Evolutionary conservation across 1,140 invertebrate genomes (phyloP), one percentile per base, ranked within the genome.

Genomic region (Euwallacea similis): DNA sequence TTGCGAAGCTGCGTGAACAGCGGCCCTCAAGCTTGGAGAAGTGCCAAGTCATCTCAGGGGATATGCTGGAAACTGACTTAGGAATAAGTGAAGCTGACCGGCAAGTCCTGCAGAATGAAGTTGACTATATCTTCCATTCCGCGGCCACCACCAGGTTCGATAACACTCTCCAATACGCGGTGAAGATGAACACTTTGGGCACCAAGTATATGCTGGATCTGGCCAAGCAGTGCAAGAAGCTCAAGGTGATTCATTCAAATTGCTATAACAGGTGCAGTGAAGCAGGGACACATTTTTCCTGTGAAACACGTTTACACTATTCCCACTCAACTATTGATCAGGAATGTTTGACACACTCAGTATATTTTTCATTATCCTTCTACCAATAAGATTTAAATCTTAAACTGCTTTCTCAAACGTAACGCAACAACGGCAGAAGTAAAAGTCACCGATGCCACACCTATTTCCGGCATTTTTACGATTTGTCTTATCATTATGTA

Each of bases 131-230:
- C 0, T 94, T 95, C 78, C 96, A 98, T 78, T 93, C 88, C 42
- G 97, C 96, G 0, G 97, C 97, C 0, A 97, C 96, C 53, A 92
- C 93, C 67, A 87, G 88, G 79, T 93, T 94, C 72, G 91, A 93
- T 70, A 91, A 92, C 74, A 82, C 87, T 6, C 77, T 94, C 2
- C 91, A 90, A 67, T 88, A 85, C 71, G 90, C 92, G 0, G 89
- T 93, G 1, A 79, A 91, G 0, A 81, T 93, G 73, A 94, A 93
- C 76, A 89, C 91, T 0, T 85, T 89, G 66, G 92, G 91, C 9
- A 93, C 91, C 2, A 90, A 89, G 77, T 84, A 86, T 54, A 87
- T 92, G 81, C 75, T 93, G 53, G 87, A 90, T n/a, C 76, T 94
- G 53, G 92, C 88, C 6, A 89, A 88, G 76, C 86, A 90, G 72